Evolutionary conservation across 2,113 vertebrate genomes (phyloP), one percentile per base, ranked within the genome.

Genomic region (Daboia siamensis): DNA sequence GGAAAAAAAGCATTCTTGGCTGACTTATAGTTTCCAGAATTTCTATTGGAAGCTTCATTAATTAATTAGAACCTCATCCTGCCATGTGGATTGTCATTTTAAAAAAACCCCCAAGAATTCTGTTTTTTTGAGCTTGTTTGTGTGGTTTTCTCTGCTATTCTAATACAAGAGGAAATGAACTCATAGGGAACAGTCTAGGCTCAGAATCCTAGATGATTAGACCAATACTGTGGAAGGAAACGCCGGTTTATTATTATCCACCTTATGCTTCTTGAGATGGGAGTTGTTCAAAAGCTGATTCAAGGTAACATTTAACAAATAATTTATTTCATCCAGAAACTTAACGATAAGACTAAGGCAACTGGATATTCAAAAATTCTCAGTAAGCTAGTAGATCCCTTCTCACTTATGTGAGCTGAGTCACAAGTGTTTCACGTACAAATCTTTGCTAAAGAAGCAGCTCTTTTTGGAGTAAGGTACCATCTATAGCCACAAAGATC

Each of bases 401-500:
- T 88, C 89, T 93, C 64, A 91, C 90, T 85, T 96, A 95, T 92
- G 92, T 94, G 93, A 93, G 92, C 91, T 90, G 94, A 89, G 94
- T 94, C 8, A 0, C 54, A 64, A 92, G 91, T 90, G 74, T 80
- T 39, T 26, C 87, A 74, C 86, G 11, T 23, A 55, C 69, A 48
- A 90, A 69, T 94, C 74, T 93, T 92, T 93, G 56, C 84, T 88
- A 89, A 93, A 93, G 8, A 59, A 88, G 48, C 93, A 90, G 85
- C 59, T 92, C 39, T 91, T 86, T 69, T 95, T 95, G 95, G 6
- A 92, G 91, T 93, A 94, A 95, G 91, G 94, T 95, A 91, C 93
- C 93, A 93, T 23, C 1, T 29, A 55, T 3, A 91, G 92, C 94
- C 90, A 89, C 80, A 88, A 94, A 17, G 55, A 91, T 90, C 93